Base-by-base conservation (phyloP, 2,797 vertebrate genomes). In the Acanthurus leucopareius region DNA sequence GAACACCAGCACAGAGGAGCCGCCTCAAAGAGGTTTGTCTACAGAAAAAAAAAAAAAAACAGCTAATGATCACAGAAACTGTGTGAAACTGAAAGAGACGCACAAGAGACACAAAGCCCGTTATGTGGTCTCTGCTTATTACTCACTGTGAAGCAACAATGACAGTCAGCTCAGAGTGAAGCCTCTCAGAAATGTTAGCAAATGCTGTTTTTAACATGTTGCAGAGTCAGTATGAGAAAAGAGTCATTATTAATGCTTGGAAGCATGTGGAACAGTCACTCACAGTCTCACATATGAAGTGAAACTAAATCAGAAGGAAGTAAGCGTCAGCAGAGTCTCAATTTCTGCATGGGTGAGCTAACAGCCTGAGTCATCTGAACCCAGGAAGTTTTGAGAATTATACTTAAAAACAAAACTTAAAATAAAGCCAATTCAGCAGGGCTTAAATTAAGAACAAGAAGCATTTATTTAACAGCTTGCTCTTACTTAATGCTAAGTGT, bases 1-100 rank as follows among this genome's bases (percentile, higher is more conserved):
- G 97, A 99, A 88, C 96, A 96, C 87, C 94, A 94, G 91, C 97
- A 97, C 92, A 93, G 93, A 90, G 95, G 94, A 57, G 95, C 93
- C 74, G 85, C 93, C 68, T 82, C 93, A 47, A 96, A 96, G 95
- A 97, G 96, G 97, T 98, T 65, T 20, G 67, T 65, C 60, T 63
- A 17, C 8, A 22, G 53, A 74, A 77, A 32, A 32, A 32, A 77
- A 32, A 32, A 32, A 40, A 40, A 40, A 40, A 1, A 42, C 9
- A 22, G 44, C 47, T 28, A 3, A 7, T 14, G 57, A 60, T 71
- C 0, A 17, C 20, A 66, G 17, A 7, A 16, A 2, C 13, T 69
- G 53, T 17, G 9, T 47, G 42, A 60, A 69, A 61, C 35, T 7
- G 14, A 66, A 69, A 68, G 28, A 13, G 42, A 54, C 19, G 4